Evolutionary conservation across 2,888 invertebrate species (phyloP).

Genomic region (Xestia ashworthii): DNA sequence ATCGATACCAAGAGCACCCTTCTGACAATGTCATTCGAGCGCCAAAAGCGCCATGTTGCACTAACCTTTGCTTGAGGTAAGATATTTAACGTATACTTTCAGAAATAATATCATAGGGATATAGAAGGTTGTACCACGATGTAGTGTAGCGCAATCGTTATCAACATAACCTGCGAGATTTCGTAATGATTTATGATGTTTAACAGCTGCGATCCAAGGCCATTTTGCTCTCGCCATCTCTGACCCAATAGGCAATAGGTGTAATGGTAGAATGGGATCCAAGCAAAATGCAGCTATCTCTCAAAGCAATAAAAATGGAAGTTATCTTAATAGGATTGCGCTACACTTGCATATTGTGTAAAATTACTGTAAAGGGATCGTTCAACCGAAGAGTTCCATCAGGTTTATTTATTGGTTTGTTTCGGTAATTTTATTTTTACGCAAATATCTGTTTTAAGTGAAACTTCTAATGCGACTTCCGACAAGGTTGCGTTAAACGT

Average conservation of each 20-base stretch:
- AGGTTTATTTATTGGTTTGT: constrained; percentile 19
- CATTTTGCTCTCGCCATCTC: constrained; percentile 17
- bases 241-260: constrained; percentile 30
- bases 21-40: not conserved
- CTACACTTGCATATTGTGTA: constrained; percentile 6
- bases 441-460: not conserved
- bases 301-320: constrained; percentile 12
- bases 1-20: too few relatives aligned
- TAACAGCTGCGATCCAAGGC: constrained; percentile 35
- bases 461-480: too few relatives aligned
- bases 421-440: constrained; percentile 7
- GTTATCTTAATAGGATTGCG: constrained; percentile 27
- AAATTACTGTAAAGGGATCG: constrained; percentile 2
- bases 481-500: too few relatives aligned
- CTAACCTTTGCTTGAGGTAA: not conserved
- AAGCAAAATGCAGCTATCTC: constrained; percentile 11
- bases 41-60: not conserved
- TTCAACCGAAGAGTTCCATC: constrained; percentile 8
- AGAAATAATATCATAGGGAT: constrained; percentile 4
- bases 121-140: not conserved
- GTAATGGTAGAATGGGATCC: not conserved
- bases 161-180: constrained; percentile 18
- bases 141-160: constrained; percentile 26
- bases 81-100: not conserved
- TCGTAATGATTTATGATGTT: constrained; percentile 17